Evolutionary conservation across 2,797 vertebrate species (phyloP).

Genomic region (Notamacropus eugenii): DNA sequence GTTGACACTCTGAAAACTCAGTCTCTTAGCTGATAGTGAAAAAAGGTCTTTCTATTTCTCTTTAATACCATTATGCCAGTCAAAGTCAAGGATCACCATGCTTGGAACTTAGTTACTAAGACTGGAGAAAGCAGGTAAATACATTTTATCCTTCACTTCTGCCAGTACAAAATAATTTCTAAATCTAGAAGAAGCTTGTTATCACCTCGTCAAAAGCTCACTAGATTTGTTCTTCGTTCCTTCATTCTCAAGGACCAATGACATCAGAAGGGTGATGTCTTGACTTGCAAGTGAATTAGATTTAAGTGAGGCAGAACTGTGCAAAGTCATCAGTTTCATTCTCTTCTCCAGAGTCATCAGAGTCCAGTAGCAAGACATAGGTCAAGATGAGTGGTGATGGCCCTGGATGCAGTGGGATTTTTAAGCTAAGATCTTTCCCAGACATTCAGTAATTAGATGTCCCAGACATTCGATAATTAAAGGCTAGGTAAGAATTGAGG

Average conservation of each 20-base stretch:
- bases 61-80: neutral
- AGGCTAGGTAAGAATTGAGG: neutral
- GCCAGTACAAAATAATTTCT: neutral
- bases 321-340: neutral
- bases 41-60: neutral
- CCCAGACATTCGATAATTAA: neutral
- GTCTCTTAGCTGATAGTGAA: neutral
- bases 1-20: neutral
- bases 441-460: too few relatives aligned
- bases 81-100: neutral
- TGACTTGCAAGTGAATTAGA: neutral
- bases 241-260: neutral
- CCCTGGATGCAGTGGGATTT: neutral
- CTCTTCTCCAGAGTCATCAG: neutral
- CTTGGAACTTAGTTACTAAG: neutral
- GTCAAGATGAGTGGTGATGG: neutral
- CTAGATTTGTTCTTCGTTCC: neutral
- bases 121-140: neutral
- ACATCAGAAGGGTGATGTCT: neutral
- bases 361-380: neutral
- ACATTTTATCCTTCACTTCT: neutral
- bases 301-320: neutral
- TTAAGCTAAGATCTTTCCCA: neutral
- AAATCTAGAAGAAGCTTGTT: neutral
- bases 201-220: neutral